Evolutionary conservation across 2,888 invertebrate genomes (phyloP), one percentile per base, ranked within the genome.

Genomic region (Hirtodrosophila cameraria): DNA sequence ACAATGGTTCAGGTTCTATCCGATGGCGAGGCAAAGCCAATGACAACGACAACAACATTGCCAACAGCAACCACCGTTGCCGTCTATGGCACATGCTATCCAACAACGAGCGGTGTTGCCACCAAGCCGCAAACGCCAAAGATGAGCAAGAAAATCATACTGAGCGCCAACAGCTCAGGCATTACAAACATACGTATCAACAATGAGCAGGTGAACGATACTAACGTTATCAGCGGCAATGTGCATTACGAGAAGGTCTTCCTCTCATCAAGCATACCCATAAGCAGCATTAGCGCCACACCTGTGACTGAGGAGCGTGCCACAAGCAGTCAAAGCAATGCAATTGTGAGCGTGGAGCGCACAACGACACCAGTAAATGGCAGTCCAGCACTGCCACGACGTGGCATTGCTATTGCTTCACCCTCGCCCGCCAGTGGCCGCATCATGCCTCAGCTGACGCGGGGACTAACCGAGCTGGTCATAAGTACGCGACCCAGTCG

Each of bases 181-280:
- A 79, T 90, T 2, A 90, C 90, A 8, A 90, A 88, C 49, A 90
- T 90, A 35, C 81, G 89, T 15, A 89, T 90, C 16, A 89, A 89
- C 63, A 88, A 84, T 49, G 87, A 78, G 27, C 75, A 81, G 25
- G 45, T 74, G n/a, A 76, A 64, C 18, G 78, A 78, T 35, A 36
- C 48, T 0, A 71, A 62, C n/a, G 69, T 72, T 3, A 68, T 79
- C 16, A 75, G 68, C 28, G 88, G 87, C 8, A 79, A 75, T 41
- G 74, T 88, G 6, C 90, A 90, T 61, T 90, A 90, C 36, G 90
- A 91, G 53, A 90, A 90, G 54, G 89, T 91, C 2, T 90, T 91
- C 58, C 87, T 90, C 1, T 89, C 90, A 4, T 88, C 89, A 15
- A 89, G 83, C 45, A 83, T 77, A 53, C 87, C 88, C 8, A 77